Evolutionary conservation across 2,888 invertebrate genomes (phyloP).

Genomic region (Conomelus anceps): DNA sequence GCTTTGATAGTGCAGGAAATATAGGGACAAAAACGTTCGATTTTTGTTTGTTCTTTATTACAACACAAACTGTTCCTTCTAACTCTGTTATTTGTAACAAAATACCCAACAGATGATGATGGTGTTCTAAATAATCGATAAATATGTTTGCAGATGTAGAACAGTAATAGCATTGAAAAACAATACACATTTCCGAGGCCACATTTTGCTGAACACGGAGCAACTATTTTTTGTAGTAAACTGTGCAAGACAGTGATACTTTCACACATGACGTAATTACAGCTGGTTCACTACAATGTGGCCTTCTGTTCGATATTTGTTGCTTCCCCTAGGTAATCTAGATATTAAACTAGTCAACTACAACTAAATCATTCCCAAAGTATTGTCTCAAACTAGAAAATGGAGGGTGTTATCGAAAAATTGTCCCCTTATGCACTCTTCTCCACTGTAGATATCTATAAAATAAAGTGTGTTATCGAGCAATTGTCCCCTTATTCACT

Average conservation of each 20-base stretch:
- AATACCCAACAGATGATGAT: neutral
- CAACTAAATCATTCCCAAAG: neutral
- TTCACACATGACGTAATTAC: neutral
- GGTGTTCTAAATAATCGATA: neutral
- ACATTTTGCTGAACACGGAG: neutral
- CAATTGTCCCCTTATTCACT: too few relatives aligned
- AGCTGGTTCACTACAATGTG: neutral
- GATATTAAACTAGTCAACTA: neutral
- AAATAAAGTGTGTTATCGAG: too few relatives aligned
- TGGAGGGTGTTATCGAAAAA: too few relatives aligned
- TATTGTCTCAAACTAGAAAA: neutral
- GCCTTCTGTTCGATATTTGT: neutral
- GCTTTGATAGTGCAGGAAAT: too few relatives aligned
- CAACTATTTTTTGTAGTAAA: neutral
- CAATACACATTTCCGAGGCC: neutral
- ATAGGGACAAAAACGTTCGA: too few relatives aligned
- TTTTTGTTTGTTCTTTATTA: too few relatives aligned
- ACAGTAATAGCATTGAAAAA: neutral
- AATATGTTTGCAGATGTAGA: neutral
- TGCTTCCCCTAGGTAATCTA: too few relatives aligned
- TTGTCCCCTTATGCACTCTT: too few relatives aligned
- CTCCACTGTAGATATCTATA: too few relatives aligned
- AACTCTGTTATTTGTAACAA: too few relatives aligned
- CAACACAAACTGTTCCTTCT: too few relatives aligned
- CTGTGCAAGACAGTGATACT: neutral